Evolutionary conservation across 2,113 vertebrate genomes (phyloP), one percentile per base, ranked within the genome.

Genomic region (Dryoscopus gambensis): DNA sequence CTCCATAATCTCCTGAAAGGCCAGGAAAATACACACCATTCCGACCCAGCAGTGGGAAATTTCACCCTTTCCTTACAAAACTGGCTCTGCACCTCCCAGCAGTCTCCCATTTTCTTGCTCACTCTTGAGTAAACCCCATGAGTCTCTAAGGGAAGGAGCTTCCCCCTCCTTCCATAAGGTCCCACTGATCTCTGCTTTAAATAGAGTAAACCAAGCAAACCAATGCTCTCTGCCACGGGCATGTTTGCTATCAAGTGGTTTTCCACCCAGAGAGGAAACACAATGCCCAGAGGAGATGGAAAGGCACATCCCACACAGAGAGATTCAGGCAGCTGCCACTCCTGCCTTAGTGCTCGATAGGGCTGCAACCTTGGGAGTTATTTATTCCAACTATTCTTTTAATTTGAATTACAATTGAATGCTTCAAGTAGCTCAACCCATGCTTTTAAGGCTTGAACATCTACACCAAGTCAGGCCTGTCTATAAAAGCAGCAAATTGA

Each of bases 301-400:
- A 50, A 56, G 37, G 35, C 33, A 44, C 52, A 59, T 52, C n/a
- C 31, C 27, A 37, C 6, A 2, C 11, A 52, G 27, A 71, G 33
- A 39, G 31, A 75, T 47, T 25, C 84, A n/a, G 50, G 30, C 65
- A 74, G 50, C 67, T 53, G 7, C 42, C 33, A 69, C n/a, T 49
- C 25, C 67, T 71, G 40, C 64, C 56, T 71, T 49, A 10, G 25
- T 55, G 40, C 50, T 52, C 31, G 14, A 57, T 50, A 11, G 3
- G 16, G 31, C 5, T 5, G 42, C 78, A 65, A 25, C 18, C 57
- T 39, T 9, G 10, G 10, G 31, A 89, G 55, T 65, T 63, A 90
- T 79, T 94, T 93, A 56, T 73, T 83, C 84, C 69, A 67, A 86
- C 73, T 44, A 67, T 50, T 94, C 70, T 91, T 97, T 95, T 89